Percentiles rank a stretch among this genome's conserved stretches.
phyloP scores from a whole-genome alignment of 1,140 invertebrate genomes.

The Tetragonula clypearis region DNA sequence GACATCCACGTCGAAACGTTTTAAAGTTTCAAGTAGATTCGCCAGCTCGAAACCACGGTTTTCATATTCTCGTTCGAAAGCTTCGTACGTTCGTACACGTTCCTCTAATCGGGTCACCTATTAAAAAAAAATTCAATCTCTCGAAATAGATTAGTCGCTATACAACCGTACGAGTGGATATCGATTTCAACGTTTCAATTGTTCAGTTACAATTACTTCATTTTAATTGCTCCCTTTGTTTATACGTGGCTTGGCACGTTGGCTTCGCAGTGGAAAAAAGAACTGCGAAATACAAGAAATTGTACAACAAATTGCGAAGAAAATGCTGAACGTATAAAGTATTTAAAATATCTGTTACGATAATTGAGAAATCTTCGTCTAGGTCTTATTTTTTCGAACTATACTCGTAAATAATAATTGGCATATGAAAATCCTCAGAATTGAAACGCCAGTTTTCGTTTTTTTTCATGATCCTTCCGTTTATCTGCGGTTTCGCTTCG shows the following conservation, averaged over 20 bases:
- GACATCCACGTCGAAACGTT: conserved; percentile 64
- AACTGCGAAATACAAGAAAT: too few relatives aligned
- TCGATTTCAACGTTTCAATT: background rate
- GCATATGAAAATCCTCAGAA: too few relatives aligned
- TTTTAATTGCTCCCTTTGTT: background rate
- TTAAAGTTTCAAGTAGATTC: conserved; percentile 68
- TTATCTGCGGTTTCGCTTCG: background rate
- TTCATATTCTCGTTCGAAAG: conserved; percentile 35
- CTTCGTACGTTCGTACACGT: conserved; percentile 37
- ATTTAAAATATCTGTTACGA: too few relatives aligned
- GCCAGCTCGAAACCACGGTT: conserved; percentile 64
- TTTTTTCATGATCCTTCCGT: background rate
- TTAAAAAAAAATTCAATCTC: background rate
- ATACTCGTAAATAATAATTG: too few relatives aligned
- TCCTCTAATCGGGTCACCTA: conserved; percentile 26
- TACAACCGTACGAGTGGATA: background rate
- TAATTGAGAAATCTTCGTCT: too few relatives aligned
- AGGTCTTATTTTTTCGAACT: too few relatives aligned
- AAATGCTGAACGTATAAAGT: too few relatives aligned
- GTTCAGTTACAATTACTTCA: background rate
- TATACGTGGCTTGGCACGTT: background rate
- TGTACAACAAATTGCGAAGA: background rate
- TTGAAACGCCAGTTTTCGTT: too few relatives aligned
- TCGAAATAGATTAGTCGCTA: background rate
- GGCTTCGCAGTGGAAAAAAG: too few relatives aligned